Evolutionary conservation across 2,113 vertebrate genomes (phyloP), one percentile per base, ranked within the genome.

Genomic region (Brachyhypopomus occidentalis): DNA sequence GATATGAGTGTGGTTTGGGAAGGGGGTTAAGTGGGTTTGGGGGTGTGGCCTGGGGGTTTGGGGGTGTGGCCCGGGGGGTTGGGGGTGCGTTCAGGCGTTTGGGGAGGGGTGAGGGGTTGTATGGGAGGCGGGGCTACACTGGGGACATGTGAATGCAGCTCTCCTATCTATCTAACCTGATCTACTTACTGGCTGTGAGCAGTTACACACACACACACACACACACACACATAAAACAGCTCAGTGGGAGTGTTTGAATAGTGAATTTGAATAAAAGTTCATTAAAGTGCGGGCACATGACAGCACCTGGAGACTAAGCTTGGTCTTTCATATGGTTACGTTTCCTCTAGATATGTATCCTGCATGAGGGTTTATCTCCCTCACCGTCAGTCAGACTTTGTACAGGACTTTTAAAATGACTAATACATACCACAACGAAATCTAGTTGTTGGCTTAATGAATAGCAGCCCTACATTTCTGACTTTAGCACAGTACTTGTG

Each of bases 101-200:
- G 38, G 59, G 2, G 8, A 11, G 2, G 79, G 79, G 23, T 72
- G 25, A 69, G 71, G 75, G 63, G 80, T 66, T 66, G 63, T 71
- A 27, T 63, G 64, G 56, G 11, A 16, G 20, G 30, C 56, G 30
- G 75, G 45, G 77, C 62, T 82, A 58, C 20, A 25, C 30, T 23
- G 8, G 22, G 7, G 77, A 4, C 3, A 86, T 88, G 88, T 88
- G 85, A 79, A 86, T 86, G 25, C 16, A 70, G 55, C 20, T 4
- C 55, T 72, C 63, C 77, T 19, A 1, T 72, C 67, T 81, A 11
- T 59, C 67, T 34, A 36, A 6, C 52, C 67, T 81, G 78, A 73
- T 58, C 48, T 38, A 52, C 45, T 8, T 45, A 11, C 6, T 45
- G 41, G 41, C 41, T 45, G 41, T 45, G 41, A 45, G 41, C 41